phyloP scores from a whole-genome alignment of 2,113 vertebrate genomes.

The Erpornis zantholeuca region DNA sequence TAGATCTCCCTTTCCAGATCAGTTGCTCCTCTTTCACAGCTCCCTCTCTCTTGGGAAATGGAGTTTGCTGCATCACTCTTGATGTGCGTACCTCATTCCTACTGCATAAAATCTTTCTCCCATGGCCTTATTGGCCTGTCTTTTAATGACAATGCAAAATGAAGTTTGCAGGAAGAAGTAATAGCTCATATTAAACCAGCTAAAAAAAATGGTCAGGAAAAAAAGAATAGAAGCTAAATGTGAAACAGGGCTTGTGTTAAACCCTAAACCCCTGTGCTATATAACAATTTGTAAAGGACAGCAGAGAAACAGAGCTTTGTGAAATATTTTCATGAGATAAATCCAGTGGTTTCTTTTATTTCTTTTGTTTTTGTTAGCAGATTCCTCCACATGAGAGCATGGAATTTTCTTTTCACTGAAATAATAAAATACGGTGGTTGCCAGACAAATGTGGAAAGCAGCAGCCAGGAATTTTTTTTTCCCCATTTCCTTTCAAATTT shows the following conservation, averaged over 20 bases:
- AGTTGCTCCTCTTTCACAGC: background rate
- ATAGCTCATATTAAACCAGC: background rate
- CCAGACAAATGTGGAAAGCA: background rate
- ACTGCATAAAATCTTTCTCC: background rate
- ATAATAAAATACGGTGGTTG: background rate
- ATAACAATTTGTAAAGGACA: background rate
- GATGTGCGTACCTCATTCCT: background rate
- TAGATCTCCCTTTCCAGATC: background rate
- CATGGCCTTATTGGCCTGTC: background rate
- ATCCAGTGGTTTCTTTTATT: background rate
- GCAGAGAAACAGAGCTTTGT: background rate
- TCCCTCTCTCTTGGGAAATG: background rate
- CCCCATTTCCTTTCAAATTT: background rate
- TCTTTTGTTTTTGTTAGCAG: slow-evolving; percentile 32
- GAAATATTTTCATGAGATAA: background rate
- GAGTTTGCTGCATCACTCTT: background rate
- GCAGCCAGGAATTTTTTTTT: background rate
- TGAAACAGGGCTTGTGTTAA: background rate
- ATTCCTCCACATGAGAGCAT: slow-evolving; percentile 1
- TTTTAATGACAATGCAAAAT: background rate
- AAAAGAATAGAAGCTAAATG: background rate
- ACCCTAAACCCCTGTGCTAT: background rate
- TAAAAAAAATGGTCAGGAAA: background rate
- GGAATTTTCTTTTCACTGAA: slow-evolving; percentile 25
- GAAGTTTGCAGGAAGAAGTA: background rate